A percentile compares a stretch with the other conserved stretches of the same genome.
Conservation (phyloP, 2,888 invertebrate species). For the Chouioia cunea region DNA sequence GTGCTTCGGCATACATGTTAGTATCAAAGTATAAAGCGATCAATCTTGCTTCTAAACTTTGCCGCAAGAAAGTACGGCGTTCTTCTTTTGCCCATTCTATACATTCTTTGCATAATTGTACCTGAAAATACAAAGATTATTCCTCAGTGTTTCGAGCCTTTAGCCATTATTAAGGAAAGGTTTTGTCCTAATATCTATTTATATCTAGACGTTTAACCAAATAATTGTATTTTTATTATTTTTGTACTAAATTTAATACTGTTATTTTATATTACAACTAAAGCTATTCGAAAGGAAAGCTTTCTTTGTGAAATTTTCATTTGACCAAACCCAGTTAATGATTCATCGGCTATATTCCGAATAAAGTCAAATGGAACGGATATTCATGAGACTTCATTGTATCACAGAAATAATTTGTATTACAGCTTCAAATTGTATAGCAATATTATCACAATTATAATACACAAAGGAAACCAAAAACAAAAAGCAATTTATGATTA, state of each 20-base stretch:
- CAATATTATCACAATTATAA: too few species aligned
- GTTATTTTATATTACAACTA: neutral
- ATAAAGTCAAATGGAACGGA: too few species aligned
- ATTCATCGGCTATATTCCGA: too few species aligned
- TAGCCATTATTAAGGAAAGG: neutral
- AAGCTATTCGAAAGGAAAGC: neutral
- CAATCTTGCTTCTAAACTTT: constrained; percentile 94
- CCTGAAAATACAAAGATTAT: constrained; percentile 60
- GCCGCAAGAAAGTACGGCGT: constrained; percentile 95
- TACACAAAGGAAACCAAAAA: neutral
- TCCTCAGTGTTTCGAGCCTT: neutral
- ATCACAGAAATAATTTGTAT: too few species aligned
- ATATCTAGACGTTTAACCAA: constrained; percentile 12
- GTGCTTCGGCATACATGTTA: constrained; percentile 88
- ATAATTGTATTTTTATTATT: neutral
- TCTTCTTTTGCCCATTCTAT: constrained; percentile 99
- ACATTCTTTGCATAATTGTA: constrained; percentile 94
- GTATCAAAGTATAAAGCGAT: constrained; percentile 96
- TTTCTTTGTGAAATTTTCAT: neutral
- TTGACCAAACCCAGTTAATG: too few species aligned
- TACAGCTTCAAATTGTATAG: too few species aligned
- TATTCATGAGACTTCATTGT: too few species aligned
- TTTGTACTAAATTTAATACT: neutral
- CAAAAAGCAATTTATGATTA: neutral
- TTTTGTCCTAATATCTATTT: neutral